These are phyloP conservation scores for Drosophila nigromelanica DNA, from an alignment of 1,140 invertebrate genomes.

Conservation along the genomic window DNA sequence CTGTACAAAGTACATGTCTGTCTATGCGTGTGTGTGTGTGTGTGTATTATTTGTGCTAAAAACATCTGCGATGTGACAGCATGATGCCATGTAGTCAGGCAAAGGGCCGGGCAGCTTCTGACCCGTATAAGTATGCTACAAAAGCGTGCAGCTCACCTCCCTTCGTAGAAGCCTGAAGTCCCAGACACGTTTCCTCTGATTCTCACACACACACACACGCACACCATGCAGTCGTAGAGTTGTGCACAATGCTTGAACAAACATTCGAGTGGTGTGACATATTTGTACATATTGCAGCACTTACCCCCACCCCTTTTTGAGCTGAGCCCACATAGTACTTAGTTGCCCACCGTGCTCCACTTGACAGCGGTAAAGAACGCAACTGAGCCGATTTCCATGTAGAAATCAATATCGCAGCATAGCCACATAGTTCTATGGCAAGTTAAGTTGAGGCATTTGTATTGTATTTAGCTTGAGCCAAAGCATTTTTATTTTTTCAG, in stretches of 20 bases:
- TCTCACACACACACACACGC: neutral
- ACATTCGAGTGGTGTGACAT: slow-evolving; percentile 74
- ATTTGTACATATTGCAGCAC: slow-evolving; percentile 64
- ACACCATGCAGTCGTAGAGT: slow-evolving; percentile 35
- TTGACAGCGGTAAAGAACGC: slow-evolving; percentile 21
- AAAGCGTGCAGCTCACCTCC: slow-evolving; percentile 28
- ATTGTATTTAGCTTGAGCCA: neutral
- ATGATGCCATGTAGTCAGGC: slow-evolving; percentile 59
- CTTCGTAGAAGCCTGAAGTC: slow-evolving; percentile 24
- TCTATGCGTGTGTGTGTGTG: slow-evolving; percentile 25
- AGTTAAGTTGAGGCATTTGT: neutral
- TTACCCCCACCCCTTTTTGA: slow-evolving; percentile 21
- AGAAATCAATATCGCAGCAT: slow-evolving; percentile 25
- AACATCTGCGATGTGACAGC: slow-evolving; percentile 74
- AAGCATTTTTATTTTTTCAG: slow-evolving; percentile 3
- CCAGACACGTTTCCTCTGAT: slow-evolving; percentile 40
- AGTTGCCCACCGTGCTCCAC: slow-evolving; percentile 17
- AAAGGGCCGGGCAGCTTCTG: slow-evolving; percentile 37
- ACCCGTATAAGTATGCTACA: slow-evolving; percentile 75
- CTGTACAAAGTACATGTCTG: neutral
- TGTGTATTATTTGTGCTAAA: slow-evolving; percentile 66
- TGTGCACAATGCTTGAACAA: slow-evolving; percentile 58
- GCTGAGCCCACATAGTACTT: neutral
- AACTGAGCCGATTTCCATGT: slow-evolving; percentile 35
- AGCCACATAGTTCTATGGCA: neutral